Evolutionary conservation across 1,140 invertebrate genomes (phyloP), one percentile per base, ranked within the genome.

Genomic region (Amyelois transitella): DNA sequence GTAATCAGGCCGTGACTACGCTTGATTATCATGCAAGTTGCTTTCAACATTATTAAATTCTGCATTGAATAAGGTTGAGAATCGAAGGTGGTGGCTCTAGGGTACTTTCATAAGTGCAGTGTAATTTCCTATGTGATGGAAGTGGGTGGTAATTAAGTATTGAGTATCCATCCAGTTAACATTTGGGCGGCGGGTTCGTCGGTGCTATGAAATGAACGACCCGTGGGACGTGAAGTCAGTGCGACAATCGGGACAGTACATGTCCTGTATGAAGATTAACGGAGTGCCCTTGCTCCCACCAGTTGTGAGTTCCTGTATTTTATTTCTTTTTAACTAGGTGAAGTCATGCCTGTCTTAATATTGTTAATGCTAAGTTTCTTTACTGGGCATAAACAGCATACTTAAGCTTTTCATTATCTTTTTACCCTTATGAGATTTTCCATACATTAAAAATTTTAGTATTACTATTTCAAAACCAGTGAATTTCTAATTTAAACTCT

Each of bases 251-350:
- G 66, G 73, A 49, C 82, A 86, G 54, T 91, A 91, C 64, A 69
- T 86, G 53, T 91, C 91, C 49, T 92, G 91, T 62, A 91, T 92
- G 64, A 91, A 91, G 85, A 79, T 92, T 59, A 90, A 91, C 75
- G 91, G 91, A 44, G 83, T 89, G 47, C 90, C 91, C 28, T 89
- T 93, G 64, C 80, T 93, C 51, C 91, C 91, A 47, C 92, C 92
- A 25, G 66, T 92, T 72, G 92, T 92, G 88, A 89, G 88, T 86
- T 52, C 19, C 43, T 45, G 43, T 45, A 19, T 45, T 45, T 38
- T 38, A 38, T 38, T 14, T 38, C 2, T 38, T 38, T 38, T 2
- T 14, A 38, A 38, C 32, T 38, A 14, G 22, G 32, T n/a, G 32
- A 14, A 38, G 12, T 38, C 32, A 38, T 32, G 6, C 2, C 12